A percentile compares a stretch with the other conserved stretches of the same genome.
These are phyloP conservation scores for Lepetodrilus schrolli DNA, from an alignment of 2,888 invertebrate genomes.

Conservation along the genomic window DNA sequence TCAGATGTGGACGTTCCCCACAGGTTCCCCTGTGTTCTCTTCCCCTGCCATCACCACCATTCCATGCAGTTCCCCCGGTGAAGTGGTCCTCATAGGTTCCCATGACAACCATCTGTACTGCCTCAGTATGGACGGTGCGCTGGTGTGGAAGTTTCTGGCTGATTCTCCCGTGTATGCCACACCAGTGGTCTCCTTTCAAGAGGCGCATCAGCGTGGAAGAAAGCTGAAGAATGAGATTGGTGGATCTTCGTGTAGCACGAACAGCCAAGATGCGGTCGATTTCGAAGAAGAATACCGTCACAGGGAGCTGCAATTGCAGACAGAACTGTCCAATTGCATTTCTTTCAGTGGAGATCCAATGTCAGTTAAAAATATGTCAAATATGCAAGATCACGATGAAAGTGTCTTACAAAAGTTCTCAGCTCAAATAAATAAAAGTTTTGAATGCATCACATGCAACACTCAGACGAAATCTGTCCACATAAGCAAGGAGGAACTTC, in stretches of 20 bases:
- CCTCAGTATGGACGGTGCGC: slow-evolving; percentile 52
- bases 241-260: no score
- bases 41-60: slow-evolving; percentile 76
- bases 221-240: no score
- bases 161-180: slow-evolving; percentile 82
- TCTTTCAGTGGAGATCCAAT: no score
- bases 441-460: no score
- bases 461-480: no score
- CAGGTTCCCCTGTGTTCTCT: slow-evolving; percentile 84
- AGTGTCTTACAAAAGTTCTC: no score
- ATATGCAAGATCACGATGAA: no score
- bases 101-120: slow-evolving; percentile 72
- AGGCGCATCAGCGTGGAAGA: background rate
- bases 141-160: slow-evolving; percentile 79
- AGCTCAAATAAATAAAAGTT: no score
- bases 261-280: no score
- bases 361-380: no score
- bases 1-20: slow-evolving; percentile 81
- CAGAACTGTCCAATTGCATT: slow-evolving; percentile 8
- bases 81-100: slow-evolving; percentile 66
- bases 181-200: slow-evolving; percentile 76
- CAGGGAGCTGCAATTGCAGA: background rate
- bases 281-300: background rate
- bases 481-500: no score
- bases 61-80: background rate